These are phyloP conservation scores for Tetragnatha montana DNA, from an alignment of 2,888 invertebrate species.

Conservation along the genomic window DNA sequence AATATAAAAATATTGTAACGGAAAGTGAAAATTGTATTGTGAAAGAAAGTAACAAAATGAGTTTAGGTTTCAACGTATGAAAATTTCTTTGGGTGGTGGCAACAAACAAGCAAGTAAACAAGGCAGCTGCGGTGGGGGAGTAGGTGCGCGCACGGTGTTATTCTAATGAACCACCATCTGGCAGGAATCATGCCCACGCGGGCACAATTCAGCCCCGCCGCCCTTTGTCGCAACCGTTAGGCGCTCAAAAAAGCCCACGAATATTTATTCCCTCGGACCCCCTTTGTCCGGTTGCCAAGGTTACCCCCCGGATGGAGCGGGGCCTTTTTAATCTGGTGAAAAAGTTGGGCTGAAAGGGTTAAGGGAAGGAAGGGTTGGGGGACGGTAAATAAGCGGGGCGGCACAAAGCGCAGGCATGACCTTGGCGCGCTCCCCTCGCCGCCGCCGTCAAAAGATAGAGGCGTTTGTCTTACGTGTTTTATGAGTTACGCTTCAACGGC, in stretches of 20 bases:
- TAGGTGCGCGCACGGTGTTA: neutral
- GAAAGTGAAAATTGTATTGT: no score
- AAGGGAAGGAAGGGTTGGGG: constrained; percentile 41
- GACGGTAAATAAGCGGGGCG: neutral
- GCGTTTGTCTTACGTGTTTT: constrained; percentile 61
- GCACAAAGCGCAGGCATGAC: constrained; percentile 57
- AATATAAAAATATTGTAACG: no score
- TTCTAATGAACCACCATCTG: constrained; percentile 50
- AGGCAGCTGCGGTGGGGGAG: no score
- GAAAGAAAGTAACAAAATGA: no score
- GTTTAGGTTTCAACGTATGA: no score
- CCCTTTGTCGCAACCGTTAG: constrained; percentile 70
- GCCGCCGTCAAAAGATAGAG: constrained; percentile 47
- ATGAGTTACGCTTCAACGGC: constrained; percentile 65
- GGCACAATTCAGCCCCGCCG: constrained; percentile 55
- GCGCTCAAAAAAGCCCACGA: constrained; percentile 67
- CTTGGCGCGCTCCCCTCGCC: constrained; percentile 56
- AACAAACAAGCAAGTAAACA: no score
- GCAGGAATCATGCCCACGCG: constrained; percentile 69
- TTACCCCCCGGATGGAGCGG: neutral
- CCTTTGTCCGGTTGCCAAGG: constrained; percentile 7
- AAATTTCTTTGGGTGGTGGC: no score
- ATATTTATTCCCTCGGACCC: constrained; percentile 69
- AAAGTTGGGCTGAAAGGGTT: constrained; percentile 70
- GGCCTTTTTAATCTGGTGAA: constrained; percentile 18